Percentiles rank a stretch among this genome's conserved stretches.
Conservation (phyloP, 2,888 invertebrate genomes). For the Sarcophaga variegata region DNA sequence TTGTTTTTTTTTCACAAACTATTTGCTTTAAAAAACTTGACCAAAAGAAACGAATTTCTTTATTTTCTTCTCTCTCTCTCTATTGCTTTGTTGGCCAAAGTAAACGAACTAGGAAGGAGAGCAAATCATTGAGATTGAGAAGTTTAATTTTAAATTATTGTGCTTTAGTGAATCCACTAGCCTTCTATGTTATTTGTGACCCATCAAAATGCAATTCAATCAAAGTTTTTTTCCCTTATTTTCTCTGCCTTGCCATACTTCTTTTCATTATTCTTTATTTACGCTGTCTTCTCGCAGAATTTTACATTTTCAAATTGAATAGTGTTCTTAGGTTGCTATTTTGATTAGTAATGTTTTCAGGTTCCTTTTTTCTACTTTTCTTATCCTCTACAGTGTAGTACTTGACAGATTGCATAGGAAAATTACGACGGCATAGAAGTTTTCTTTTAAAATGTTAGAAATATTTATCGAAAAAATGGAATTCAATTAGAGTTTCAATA, state of each 20-base stretch:
- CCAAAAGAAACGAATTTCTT: not conserved
- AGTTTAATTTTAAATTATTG: not conserved
- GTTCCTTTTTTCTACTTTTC: not conserved
- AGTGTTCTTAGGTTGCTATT: slow-evolving; percentile 37
- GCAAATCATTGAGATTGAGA: not conserved
- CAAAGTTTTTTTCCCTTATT: not conserved
- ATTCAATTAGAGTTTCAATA: too few relatives aligned
- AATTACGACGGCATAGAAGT: too few relatives aligned
- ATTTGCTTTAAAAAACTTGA: not conserved
- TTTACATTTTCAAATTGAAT: slow-evolving; percentile 6
- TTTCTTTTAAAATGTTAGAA: too few relatives aligned
- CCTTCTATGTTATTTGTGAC: slow-evolving; percentile 2
- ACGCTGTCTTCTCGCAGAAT: slow-evolving; percentile 2
- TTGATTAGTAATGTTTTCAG: slow-evolving; percentile 38
- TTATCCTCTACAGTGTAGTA: too few relatives aligned
- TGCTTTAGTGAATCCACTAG: not conserved
- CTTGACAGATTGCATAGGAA: too few relatives aligned
- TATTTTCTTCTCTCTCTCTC: not conserved
- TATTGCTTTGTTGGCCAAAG: not conserved
- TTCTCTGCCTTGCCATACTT: not conserved
- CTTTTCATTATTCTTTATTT: not conserved
- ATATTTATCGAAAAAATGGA: too few relatives aligned
- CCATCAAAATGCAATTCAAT: slow-evolving; percentile 60
- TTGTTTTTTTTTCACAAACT: not conserved
- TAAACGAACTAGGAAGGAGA: not conserved